A percentile compares a stretch with the other conserved stretches of the same genome.
These are phyloP conservation scores for Zootoca vivipara DNA, from an alignment of 2,113 vertebrate genomes.

Conservation along the genomic window DNA sequence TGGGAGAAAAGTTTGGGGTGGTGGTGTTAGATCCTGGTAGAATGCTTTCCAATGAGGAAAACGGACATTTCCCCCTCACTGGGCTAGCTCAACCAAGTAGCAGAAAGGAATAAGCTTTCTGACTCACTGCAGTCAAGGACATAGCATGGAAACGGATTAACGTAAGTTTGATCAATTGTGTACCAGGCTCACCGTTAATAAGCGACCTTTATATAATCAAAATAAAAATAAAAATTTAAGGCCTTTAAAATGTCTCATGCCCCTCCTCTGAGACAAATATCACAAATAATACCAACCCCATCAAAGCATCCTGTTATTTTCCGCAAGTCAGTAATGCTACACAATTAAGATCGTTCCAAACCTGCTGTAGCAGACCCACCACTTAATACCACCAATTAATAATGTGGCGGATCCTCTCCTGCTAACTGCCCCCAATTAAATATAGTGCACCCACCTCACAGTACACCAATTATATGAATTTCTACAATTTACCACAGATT, in stretches of 20 bases:
- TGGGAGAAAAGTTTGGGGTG: neutral
- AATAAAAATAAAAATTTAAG: too few species aligned
- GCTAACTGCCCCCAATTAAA: too few species aligned
- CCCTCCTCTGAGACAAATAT: neutral
- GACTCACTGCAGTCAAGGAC: neutral
- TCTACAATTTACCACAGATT: too few species aligned
- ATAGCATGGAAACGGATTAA: neutral
- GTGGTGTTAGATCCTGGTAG: slow-evolving; percentile 12
- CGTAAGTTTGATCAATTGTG: neutral
- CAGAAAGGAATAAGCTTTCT: neutral
- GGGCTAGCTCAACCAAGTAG: neutral
- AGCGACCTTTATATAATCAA: neutral
- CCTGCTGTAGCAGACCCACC: too few species aligned
- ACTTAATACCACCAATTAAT: too few species aligned
- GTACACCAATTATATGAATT: too few species aligned
- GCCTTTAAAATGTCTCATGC: neutral
- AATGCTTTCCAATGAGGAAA: slow-evolving; percentile 20
- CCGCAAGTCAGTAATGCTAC: too few species aligned
- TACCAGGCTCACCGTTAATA: neutral
- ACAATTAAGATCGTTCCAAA: too few species aligned
- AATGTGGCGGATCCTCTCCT: too few species aligned
- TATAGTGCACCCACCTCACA: too few species aligned
- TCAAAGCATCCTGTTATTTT: too few species aligned
- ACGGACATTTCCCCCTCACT: neutral
- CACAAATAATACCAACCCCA: neutral